These are phyloP conservation scores for Stegophylla sp. DNA, from an alignment of 2,888 invertebrate species.

Conservation along the genomic window DNA sequence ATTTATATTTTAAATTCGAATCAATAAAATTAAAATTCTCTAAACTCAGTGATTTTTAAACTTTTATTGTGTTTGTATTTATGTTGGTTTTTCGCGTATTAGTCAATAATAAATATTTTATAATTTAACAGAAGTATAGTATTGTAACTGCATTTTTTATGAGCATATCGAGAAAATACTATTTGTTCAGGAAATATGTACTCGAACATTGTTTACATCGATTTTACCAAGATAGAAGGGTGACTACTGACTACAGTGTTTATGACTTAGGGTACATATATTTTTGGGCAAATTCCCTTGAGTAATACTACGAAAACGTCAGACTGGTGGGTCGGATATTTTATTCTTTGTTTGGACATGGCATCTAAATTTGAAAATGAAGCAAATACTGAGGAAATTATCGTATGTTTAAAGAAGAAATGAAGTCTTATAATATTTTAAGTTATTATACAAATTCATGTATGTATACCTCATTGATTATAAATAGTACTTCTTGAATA, in stretches of 20 bases:
- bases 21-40: no score
- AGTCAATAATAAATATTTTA: neutral
- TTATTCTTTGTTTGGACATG: slow-evolving; percentile 39
- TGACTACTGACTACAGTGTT: slow-evolving; percentile 29
- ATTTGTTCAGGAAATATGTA: slow-evolving; percentile 21
- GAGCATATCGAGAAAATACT: neutral
- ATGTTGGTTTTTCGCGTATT: no score
- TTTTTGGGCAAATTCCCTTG: slow-evolving; percentile 23
- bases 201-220: slow-evolving; percentile 37
- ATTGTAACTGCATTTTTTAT: neutral
- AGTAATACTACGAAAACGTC: slow-evolving; percentile 17
- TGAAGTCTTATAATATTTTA: neutral
- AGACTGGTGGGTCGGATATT: neutral
- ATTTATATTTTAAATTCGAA: no score
- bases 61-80: no score
- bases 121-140: neutral
- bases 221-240: slow-evolving; percentile 41
- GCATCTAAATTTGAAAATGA: neutral
- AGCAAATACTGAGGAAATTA: slow-evolving; percentile 7
- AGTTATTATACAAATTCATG: neutral
- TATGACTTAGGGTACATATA: slow-evolving; percentile 54
- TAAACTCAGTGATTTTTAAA: no score
- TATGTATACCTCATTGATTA: no score
- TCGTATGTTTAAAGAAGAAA: neutral
- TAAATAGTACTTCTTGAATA: no score